Base-by-base conservation (phyloP, 2,797 vertebrate genomes). In the Hylomyscus alleni region DNA sequence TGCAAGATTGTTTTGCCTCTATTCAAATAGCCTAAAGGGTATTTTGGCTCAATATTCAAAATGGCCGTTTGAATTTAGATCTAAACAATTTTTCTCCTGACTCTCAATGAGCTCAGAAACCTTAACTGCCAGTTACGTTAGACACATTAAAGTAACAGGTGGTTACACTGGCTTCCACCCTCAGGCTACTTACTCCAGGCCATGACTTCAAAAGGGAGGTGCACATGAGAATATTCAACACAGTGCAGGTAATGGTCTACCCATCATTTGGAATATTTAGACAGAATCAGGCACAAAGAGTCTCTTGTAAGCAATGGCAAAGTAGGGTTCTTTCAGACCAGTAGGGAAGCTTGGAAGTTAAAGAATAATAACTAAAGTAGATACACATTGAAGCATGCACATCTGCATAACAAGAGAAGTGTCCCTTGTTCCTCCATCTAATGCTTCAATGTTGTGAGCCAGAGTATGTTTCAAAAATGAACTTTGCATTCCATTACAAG, bases 381-480 rank as follows among this genome's bases (percentile, higher is more conserved):
- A 17, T 47, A 37, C 1, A 11, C 94, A 62, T 90, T 81, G 58
- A 72, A 82, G 47, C 7, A 58, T 5, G 31, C 60, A 37, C 19
- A 44, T 81, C 40, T 22, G 7, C 40, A 34, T 31, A 62, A 11
- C 82, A 34, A 15, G 24, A 31, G 7, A 82, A 58, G 20, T 73
- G 50, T 24, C 60, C 50, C 22, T 44, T 75, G 85, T 90, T 95
- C 96, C 15, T 24, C 84, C 80, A 92, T 80, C 19, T 94, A 80
- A 69, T 34, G 15, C 47, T 77, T 94, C 76, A 88, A 47, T 24
- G 90, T 22, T 60, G 52, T 4, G 92, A 93, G 56, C n/a, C 52
- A 89, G 22, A 31, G 7, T 67, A 22, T 62, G 85, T 78, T 86
- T 52, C 9, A 73, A 85, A 92, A 67, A 86, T 52, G 14, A 80